Evolutionary conservation across 2,797 vertebrate species (phyloP), one percentile per base, ranked within the genome.

Genomic region (Enteromius radiatus): DNA sequence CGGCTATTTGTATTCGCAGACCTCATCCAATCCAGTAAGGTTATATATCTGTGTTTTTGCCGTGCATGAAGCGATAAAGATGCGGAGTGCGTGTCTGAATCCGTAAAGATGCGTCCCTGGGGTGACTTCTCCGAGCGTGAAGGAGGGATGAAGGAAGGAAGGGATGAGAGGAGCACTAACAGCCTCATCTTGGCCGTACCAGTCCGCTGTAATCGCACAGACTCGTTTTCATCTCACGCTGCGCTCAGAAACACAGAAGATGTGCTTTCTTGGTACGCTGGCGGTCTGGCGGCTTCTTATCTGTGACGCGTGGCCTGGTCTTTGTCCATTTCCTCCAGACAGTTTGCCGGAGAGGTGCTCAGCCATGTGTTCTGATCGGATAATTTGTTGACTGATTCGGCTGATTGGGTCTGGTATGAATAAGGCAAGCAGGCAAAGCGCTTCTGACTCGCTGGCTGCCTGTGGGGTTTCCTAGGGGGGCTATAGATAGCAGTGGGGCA

Each of bases 341-440:
- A 59, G 71, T 65, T 75, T 76, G 15, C 63, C 7, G n/a, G 56
- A 78, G 69, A 82, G 80, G 70, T 26, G 65, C 85, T 80, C 52
- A 63, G 76, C 63, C 70, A 78, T 71, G 59, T 81, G 69, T 71
- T 52, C 36, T 82, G 76, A 83, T 86, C 12, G 69, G 64, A 69
- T 84, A 83, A 88, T 88, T 88, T 85, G 86, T 83, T 87, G 65
- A 88, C 81, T 81, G 45, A 79, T 82, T 70, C 54, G n/a, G 74
- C 68, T 84, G 74, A 85, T 59, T 86, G 76, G 84, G 5, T 84
- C 69, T 21, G 56, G 81, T 81, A 80, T 83, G 76, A 76, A 71
- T 67, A 82, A 78, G 52, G 76, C 81, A 68, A 41, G 52, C 43
- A 33, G 64, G 59, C n/a, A 31, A 74, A 78, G 59, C 59, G 15